phyloP scores from a whole-genome alignment of 2,888 invertebrate genomes.

The Drosophila barbarae region DNA sequence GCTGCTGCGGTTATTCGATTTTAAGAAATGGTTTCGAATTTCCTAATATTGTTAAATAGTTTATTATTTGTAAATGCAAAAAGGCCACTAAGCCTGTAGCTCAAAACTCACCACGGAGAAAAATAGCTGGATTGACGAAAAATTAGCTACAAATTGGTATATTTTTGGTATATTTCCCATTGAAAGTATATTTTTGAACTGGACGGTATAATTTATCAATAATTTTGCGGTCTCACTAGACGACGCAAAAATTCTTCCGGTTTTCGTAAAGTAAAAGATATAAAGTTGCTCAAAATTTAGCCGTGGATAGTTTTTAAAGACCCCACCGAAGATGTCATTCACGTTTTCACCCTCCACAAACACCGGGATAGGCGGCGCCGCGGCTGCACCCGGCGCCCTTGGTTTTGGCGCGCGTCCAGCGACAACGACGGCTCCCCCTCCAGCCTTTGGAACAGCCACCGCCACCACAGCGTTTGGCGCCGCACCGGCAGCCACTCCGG shows the following conservation, averaged over 20 bases:
- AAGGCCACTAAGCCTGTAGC: no score
- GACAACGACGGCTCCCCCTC: slow-evolving; percentile 50
- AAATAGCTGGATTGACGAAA: no score
- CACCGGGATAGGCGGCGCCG: slow-evolving; percentile 43
- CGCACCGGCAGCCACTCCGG: slow-evolving; percentile 32
- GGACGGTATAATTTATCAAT: no score
- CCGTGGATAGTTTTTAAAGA: neutral
- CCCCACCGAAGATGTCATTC: slow-evolving; percentile 48
- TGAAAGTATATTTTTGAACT: no score
- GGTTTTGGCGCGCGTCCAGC: slow-evolving; percentile 63
- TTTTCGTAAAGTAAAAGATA: neutral
- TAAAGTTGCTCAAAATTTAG: slow-evolving; percentile 1
- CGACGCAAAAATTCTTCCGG: neutral
- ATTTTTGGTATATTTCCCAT: no score
- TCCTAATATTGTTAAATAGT: no score
- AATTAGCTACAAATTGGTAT: no score
- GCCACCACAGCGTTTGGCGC: slow-evolving; percentile 58
- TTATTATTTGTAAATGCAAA: no score
- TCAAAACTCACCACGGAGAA: no score
- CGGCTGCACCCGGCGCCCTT: slow-evolving; percentile 46
- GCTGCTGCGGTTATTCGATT: no score
- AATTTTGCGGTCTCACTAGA: no score
- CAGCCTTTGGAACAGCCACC: slow-evolving; percentile 42
- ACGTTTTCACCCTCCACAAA: slow-evolving; percentile 55
- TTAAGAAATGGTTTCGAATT: no score